Evolutionary conservation across 30 jellyfish, hydroid and myxozoan species (phyloP).

Genomic region (Catostylus mosaicus): DNA sequence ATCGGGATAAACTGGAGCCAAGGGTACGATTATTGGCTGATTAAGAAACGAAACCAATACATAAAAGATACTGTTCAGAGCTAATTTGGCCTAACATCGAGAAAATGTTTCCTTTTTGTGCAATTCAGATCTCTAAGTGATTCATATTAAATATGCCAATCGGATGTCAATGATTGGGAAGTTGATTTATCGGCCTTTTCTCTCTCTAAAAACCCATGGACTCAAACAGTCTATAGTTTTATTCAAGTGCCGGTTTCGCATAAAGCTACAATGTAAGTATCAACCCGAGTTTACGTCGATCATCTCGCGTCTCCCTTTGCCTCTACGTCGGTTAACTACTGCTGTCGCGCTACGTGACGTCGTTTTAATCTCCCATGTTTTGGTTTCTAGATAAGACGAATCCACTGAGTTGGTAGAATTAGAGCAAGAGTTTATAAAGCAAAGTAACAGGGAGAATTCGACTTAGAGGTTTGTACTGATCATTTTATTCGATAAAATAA

Average conservation of each 20-base stretch:
- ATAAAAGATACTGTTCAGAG: neutral
- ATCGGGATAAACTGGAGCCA: conserved; percentile 11
- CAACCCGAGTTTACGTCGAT: too few relatives aligned
- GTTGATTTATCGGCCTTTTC: conserved; percentile 9
- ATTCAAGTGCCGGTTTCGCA: neutral
- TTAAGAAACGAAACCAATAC: conserved; percentile 5
- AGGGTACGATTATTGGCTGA: neutral
- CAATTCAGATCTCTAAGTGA: neutral
- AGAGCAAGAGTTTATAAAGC: too few relatives aligned
- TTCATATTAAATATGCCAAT: neutral
- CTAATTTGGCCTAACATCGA: conserved; percentile 17
- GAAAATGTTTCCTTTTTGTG: conserved; percentile 32
- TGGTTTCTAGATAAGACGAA: too few relatives aligned
- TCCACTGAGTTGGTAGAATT: too few relatives aligned
- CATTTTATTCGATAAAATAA: too few relatives aligned
- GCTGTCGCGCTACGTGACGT: too few relatives aligned
- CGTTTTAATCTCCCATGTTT: too few relatives aligned
- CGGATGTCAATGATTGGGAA: conserved; percentile 19
- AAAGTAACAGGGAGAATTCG: too few relatives aligned
- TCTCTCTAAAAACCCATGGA: conserved; percentile 2
- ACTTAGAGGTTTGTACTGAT: too few relatives aligned
- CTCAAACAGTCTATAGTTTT: too few relatives aligned
- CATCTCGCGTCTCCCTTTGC: too few relatives aligned
- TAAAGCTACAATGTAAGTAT: neutral
- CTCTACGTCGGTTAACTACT: too few relatives aligned